Base-by-base conservation (phyloP, 2,113 vertebrate species). In the Furnarius figulus region DNA sequence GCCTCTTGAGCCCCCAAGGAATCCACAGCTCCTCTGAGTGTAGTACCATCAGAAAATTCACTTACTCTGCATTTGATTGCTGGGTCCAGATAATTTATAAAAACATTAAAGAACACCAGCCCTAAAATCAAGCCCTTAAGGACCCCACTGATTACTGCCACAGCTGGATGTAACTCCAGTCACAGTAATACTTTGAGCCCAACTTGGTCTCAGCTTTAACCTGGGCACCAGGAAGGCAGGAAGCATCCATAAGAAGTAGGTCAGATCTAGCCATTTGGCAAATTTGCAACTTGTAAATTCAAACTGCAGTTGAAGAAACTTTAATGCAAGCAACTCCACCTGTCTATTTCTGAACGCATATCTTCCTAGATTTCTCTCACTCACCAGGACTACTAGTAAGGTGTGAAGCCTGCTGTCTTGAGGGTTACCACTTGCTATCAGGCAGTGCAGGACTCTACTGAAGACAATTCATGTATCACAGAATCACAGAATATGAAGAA, bases 181-280 rank as follows among this genome's bases (percentile, higher is more conserved):
- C 37, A 9, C 3, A 28, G 0, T 3, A 40, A 70, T 0, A 0
- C 2, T 42, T 22, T 49, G 15, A 61, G 7, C 8, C 15, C 3
- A 8, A 6, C 24, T 63, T 63, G 61, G 37, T 37, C 8, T 63
- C 12, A 63, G 4, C 18, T 70, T 76, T 58, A 53, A 31, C 3
- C 12, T 5, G 5, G 14, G 6, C 2, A 12, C 4, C 5, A 35
- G 25, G 7, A 68, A 80, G 11, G 9, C 35, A 44, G 5, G 4
- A 73, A 19, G 37, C 0, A 10, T 55, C 25, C 5, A 5, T 8
- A 50, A 50, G 4, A 77, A 83, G 5, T 33, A 13, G 2, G 21
- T 44, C 20, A 44, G 30, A 5, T 5, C 12, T 72, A 79, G 20
- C 5, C 14, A 35, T 80, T 66, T 49, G 9, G 25, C 14, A 86